Percentiles rank a stretch among this genome's conserved stretches.
Evolutionary conservation across 1,140 invertebrate species (phyloP).

Genomic region (Copidosoma floridanum): DNA sequence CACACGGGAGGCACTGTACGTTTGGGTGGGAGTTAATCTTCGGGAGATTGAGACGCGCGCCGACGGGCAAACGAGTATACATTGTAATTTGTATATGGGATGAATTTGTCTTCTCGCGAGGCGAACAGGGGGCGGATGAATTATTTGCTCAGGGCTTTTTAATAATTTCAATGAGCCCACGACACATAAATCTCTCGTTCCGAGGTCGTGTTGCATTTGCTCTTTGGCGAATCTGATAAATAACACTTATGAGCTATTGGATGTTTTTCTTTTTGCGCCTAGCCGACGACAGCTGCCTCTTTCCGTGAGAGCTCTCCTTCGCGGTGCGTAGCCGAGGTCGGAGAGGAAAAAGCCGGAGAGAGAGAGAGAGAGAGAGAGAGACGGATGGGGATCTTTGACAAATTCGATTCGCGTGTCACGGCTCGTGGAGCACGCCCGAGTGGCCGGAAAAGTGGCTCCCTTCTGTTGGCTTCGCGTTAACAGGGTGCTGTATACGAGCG

Average conservation of each 20-base stretch:
- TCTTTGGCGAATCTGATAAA: no score
- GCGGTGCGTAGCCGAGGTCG: constrained; percentile 3
- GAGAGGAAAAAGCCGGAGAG: constrained; percentile 30
- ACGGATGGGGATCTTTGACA: constrained; percentile 43
- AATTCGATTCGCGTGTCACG: constrained; percentile 54
- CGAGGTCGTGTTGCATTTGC: no score
- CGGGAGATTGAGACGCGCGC: no score
- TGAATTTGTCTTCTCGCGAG: no score
- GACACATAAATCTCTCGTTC: no score
- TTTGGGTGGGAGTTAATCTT: no score
- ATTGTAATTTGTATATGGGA: no score
- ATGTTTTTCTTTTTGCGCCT: constrained; percentile 7
- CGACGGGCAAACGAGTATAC: no score
- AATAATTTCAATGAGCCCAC: no score
- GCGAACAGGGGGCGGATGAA: no score
- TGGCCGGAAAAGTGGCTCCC: constrained; percentile 39
- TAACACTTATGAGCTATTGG: constrained; percentile 10
- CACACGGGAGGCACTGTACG: no score
- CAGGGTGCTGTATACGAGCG: constrained; percentile 9
- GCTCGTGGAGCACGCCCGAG: constrained; percentile 43
- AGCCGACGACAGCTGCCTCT: constrained; percentile 32
- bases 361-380: constrained; percentile 4
- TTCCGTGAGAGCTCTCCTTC: constrained; percentile 15
- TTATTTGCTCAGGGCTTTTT: no score
- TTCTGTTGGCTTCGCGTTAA: constrained; percentile 2